A percentile compares a stretch with the other conserved stretches of the same genome.
Evolutionary conservation across 2,888 invertebrate species (phyloP).

Genomic region (Drosophila ochracea): DNA sequence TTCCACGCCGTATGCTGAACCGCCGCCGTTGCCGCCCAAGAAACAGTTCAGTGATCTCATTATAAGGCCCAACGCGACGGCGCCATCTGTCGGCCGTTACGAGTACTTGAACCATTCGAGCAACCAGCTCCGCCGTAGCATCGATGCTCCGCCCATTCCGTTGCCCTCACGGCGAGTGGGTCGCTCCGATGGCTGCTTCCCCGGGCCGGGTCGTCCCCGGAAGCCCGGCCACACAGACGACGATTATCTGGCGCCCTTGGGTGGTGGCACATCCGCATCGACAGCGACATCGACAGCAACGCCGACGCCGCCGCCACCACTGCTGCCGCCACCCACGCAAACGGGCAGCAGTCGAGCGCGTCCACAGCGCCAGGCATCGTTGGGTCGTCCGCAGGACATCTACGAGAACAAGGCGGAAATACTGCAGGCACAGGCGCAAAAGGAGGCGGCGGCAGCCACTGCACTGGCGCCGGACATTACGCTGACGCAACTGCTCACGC

Average conservation of each 20-base stretch:
- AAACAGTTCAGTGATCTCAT: constrained; percentile 87
- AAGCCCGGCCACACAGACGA: constrained; percentile 88
- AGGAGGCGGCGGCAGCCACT: constrained; percentile 37
- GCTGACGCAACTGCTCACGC: constrained; percentile 92
- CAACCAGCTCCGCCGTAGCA: constrained; percentile 44
- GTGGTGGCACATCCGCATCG: constrained; percentile 29
- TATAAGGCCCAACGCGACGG: constrained; percentile 85
- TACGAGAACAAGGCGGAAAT: constrained; percentile 84
- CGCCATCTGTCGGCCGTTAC: constrained; percentile 73
- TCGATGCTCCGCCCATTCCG: constrained; percentile 87
- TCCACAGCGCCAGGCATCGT: constrained; percentile 76
- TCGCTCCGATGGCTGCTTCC: constrained; percentile 86
- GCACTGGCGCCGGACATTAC: constrained; percentile 89
- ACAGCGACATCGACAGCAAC: constrained; percentile 83
- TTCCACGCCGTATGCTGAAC: constrained; percentile 87
- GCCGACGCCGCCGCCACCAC: constrained; percentile 84
- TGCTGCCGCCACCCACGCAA: constrained; percentile 86
- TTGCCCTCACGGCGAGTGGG: constrained; percentile 86
- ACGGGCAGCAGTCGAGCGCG: constrained; percentile 70
- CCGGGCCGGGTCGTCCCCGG: constrained; percentile 86
- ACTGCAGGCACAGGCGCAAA: constrained; percentile 71
- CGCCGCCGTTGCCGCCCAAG: constrained; percentile 91
- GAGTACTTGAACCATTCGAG: constrained; percentile 80
- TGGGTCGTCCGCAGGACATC: constrained; percentile 77
- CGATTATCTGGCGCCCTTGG: constrained; percentile 89